Evolutionary conservation across 2,888 invertebrate genomes (phyloP).

Genomic region (Andrena haemorrhoa): DNA sequence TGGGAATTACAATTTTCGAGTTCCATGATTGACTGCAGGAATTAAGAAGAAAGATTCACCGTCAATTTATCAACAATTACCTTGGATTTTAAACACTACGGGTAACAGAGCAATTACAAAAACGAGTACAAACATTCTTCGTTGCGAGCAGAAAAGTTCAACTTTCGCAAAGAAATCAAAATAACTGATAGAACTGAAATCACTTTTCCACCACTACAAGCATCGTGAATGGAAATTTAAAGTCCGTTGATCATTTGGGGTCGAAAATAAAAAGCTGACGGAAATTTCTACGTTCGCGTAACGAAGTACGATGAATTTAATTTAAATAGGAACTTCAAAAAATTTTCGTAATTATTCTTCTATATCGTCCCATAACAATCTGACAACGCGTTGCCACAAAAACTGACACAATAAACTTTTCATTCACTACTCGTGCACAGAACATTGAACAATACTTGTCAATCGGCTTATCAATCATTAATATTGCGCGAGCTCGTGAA

Average conservation of each 20-base stretch:
- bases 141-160: not conserved
- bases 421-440: not conserved
- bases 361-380: too few species aligned
- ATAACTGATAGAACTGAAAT: not conserved
- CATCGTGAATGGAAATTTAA: not conserved
- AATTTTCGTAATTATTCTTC: too few species aligned
- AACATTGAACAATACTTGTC: not conserved
- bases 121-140: not conserved
- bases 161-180: not conserved
- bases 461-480: constrained; percentile 1
- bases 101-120: not conserved
- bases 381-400: not conserved
- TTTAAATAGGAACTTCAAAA: too few species aligned
- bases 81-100: not conserved
- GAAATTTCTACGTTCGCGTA: too few species aligned
- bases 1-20: constrained; percentile 77
- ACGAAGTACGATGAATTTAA: too few species aligned
- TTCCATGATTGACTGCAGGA: constrained; percentile 78
- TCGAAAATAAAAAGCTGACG: too few species aligned
- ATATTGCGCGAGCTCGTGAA: not conserved
- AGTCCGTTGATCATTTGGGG: not conserved
- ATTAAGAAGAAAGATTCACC: constrained; percentile 1
- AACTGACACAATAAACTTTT: not conserved
- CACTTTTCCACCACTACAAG: not conserved
- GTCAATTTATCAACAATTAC: constrained; percentile 4